A percentile compares a stretch with the other conserved stretches of the same genome.
These are phyloP conservation scores for Leucophenga maculata DNA, from an alignment of 2,888 invertebrate genomes.

Conservation along the genomic window DNA sequence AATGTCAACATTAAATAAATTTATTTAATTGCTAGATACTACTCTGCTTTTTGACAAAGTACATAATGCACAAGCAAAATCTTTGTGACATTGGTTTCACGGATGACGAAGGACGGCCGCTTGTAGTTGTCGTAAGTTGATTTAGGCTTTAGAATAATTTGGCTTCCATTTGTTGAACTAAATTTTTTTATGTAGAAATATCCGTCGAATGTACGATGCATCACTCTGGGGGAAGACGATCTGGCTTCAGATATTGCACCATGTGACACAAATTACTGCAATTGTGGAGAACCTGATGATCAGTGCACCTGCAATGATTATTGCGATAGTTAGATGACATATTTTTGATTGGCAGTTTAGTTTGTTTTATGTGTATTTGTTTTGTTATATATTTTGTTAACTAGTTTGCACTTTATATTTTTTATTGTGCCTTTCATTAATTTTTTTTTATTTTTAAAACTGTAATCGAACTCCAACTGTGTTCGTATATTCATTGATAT, in stretches of 20 bases:
- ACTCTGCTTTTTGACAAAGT: slow-evolving; percentile 57
- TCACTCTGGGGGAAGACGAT: slow-evolving; percentile 56
- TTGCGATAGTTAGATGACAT: slow-evolving; percentile 10
- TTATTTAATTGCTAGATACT: slow-evolving; percentile 39
- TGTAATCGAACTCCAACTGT: no score
- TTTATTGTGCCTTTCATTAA: no score
- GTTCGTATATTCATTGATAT: no score
- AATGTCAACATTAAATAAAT: slow-evolving; percentile 19
- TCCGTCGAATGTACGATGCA: slow-evolving; percentile 58
- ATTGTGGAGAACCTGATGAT: slow-evolving; percentile 39
- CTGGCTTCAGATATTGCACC: slow-evolving; percentile 52
- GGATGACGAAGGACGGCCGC: slow-evolving; percentile 58
- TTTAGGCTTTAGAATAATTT: background rate
- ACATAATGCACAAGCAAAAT: slow-evolving; percentile 53
- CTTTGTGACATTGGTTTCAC: slow-evolving; percentile 45
- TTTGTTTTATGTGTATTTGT: no score
- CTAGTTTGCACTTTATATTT: no score
- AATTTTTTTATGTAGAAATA: slow-evolving; percentile 47
- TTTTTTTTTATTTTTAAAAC: no score
- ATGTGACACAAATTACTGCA: slow-evolving; percentile 40
- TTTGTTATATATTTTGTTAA: no score
- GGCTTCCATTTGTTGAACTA: background rate
- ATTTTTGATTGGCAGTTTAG: no score
- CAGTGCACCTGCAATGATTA: slow-evolving; percentile 25
- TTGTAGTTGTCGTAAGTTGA: slow-evolving; percentile 53